phyloP scores from a whole-genome alignment of 1,140 invertebrate species.

The Dinoponera quadriceps region DNA sequence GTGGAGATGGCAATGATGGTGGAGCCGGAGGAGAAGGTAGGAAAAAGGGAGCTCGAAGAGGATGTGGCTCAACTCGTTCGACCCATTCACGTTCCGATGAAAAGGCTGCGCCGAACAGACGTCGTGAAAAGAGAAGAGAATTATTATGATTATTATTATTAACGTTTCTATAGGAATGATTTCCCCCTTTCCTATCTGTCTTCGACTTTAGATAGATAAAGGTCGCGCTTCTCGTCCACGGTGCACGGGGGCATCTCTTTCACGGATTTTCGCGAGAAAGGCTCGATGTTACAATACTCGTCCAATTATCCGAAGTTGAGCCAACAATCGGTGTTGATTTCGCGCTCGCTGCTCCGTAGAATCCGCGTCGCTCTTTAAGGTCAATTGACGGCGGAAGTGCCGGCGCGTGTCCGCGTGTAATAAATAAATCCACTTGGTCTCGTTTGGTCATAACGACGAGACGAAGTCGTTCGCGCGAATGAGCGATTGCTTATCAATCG shows the following conservation, averaged over 20 bases:
- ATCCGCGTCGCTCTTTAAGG: neutral
- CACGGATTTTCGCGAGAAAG: constrained; percentile 51
- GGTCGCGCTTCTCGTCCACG: constrained; percentile 57
- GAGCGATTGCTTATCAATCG: neutral
- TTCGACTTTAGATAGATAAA: constrained; percentile 79
- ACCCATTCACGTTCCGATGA: constrained; percentile 83
- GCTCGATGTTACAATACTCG: constrained; percentile 68
- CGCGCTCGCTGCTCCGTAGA: neutral
- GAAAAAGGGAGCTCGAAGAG: constrained; percentile 75
- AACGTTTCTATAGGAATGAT: constrained; percentile 83
- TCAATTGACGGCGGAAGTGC: too few species aligned
- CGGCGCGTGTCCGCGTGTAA: neutral
- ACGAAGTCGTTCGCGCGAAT: neutral
- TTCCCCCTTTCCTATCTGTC: constrained; percentile 79
- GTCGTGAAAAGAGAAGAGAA: constrained; percentile 82
- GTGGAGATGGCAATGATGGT: constrained; percentile 57
- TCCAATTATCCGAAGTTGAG: constrained; percentile 30
- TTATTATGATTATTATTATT: constrained; percentile 84
- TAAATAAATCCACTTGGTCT: neutral
- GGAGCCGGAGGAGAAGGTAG: constrained; percentile 65
- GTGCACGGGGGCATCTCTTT: neutral
- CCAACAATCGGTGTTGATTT: constrained; percentile 25
- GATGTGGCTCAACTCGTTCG: constrained; percentile 84
- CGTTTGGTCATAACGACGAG: too few species aligned
- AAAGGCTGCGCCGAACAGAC: constrained; percentile 81